A percentile compares a stretch with the other conserved stretches of the same genome.
Conservation (phyloP, 2,888 invertebrate genomes). For the Junonia oenone region DNA sequence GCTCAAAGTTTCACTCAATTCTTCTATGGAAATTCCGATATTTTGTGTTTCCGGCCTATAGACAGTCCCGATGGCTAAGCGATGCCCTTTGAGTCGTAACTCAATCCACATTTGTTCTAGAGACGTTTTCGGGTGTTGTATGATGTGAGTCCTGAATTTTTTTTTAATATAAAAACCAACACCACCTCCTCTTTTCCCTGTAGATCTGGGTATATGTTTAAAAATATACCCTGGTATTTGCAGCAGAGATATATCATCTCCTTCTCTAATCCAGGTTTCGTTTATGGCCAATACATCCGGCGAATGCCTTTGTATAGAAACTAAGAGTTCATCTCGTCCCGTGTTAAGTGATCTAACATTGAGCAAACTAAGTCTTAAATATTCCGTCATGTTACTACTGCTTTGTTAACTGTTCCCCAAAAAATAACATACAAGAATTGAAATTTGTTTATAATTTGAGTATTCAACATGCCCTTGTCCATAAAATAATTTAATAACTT, state of each 20-base stretch:
- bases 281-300: background rate
- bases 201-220: conserved; percentile 12
- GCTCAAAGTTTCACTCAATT: conserved; percentile 21
- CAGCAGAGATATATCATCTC: background rate
- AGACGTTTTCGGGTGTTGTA: conserved; percentile 7
- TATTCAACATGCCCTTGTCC: no score
- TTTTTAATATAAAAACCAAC: conserved; percentile 18
- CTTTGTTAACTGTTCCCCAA: no score
- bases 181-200: conserved; percentile 15
- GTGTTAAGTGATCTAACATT: background rate
- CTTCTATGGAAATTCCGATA: conserved; percentile 14
- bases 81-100: conserved; percentile 9
- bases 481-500: no score
- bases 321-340: background rate
- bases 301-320: background rate
- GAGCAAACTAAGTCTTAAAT: background rate
- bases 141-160: conserved; percentile 5
- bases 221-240: conserved; percentile 19
- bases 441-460: no score
- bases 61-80: conserved; percentile 15
- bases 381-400: no score
- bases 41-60: conserved; percentile 19
- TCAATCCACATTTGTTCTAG: conserved; percentile 28
- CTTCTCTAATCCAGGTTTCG: conserved; percentile 16
- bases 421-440: no score